Evolutionary conservation across 2,113 vertebrate species (phyloP), one percentile per base, ranked within the genome.

Genomic region (Talpa occidentalis): DNA sequence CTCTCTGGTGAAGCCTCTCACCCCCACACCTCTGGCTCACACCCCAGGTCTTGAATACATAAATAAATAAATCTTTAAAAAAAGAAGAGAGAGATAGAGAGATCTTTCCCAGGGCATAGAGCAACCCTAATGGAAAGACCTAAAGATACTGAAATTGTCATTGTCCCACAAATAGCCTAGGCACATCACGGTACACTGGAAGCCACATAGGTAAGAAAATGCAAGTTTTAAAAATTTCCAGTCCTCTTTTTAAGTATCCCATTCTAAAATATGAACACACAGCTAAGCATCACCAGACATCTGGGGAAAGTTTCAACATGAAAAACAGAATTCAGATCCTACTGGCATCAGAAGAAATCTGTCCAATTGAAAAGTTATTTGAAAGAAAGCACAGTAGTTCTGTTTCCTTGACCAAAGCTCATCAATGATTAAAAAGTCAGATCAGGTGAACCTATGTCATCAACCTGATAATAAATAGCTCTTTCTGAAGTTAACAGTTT

Each of bases 201-300:
- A n/a, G 59, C 42, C 35, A 88, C 15, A 82, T 4, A 80, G 91
- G 40, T 87, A 94, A 93, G 6, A 16, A 37, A 59, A 82, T 17
- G 30, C 30, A 90, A 42, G 8, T 91, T 84, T 54, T 91, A 94
- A 91, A 93, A 77, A 66, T 79, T 89, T 85, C 28, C n/a, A 77
- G 32, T 77, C 22, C 74, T 4, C 12, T 84, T 79, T 92, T 85
- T 95, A 79, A 79, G 52, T 84, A 62, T 52, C 35, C 67, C 59
- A 80, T 88, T 73, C 72, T 64, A 74, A 91, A 96, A 73, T 67
- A 93, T 28, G 22, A 74, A 91, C 30, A 79, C 66, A 56, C 10
- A 89, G 47, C 69, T 56, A 90, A 76, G 44, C 35, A 76, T 64
- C 26, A 84, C 26, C 49, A 89, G 42, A 92, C 16, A 80, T 52